Conservation (phyloP, 2,113 vertebrate species). For the Stegostoma tigrinum region DNA sequence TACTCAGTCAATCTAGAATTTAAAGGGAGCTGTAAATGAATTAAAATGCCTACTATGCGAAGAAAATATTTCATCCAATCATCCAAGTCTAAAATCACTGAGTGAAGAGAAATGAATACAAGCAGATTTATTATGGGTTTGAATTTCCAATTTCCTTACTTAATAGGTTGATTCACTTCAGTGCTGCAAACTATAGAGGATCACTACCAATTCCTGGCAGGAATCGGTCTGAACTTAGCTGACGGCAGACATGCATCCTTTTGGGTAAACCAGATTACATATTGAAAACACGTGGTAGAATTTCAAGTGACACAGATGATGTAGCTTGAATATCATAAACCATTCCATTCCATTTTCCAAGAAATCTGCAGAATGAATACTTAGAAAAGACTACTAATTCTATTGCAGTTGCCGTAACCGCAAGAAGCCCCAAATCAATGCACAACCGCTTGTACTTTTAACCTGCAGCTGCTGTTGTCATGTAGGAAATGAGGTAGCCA, state of each 20-base stretch:
- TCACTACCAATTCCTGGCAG: not conserved
- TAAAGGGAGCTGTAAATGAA: not conserved
- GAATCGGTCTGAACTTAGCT: not conserved
- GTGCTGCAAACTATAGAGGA: not conserved
- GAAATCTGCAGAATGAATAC: not conserved
- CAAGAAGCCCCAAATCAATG: not conserved
- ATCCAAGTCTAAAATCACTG: not conserved
- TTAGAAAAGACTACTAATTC: not conserved
- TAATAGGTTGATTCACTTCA: not conserved
- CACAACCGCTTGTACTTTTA: not conserved
- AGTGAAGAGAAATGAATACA: not conserved
- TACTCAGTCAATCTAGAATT: not conserved
- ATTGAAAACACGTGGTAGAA: not conserved
- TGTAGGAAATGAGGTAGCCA: not conserved
- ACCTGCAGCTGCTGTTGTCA: not conserved
- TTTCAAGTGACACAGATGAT: not conserved
- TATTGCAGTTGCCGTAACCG: not conserved
- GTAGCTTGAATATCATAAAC: not conserved
- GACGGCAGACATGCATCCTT: too few species aligned
- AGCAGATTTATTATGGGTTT: not conserved
- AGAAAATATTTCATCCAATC: not conserved
- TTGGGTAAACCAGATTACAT: too few species aligned
- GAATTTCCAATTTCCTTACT: not conserved
- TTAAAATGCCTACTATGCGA: not conserved
- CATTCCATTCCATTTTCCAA: not conserved